A percentile compares a stretch with the other conserved stretches of the same genome.
These are phyloP conservation scores for Sebastes fasciatus DNA, from an alignment of 2,113 vertebrate species.

Conservation along the genomic window DNA sequence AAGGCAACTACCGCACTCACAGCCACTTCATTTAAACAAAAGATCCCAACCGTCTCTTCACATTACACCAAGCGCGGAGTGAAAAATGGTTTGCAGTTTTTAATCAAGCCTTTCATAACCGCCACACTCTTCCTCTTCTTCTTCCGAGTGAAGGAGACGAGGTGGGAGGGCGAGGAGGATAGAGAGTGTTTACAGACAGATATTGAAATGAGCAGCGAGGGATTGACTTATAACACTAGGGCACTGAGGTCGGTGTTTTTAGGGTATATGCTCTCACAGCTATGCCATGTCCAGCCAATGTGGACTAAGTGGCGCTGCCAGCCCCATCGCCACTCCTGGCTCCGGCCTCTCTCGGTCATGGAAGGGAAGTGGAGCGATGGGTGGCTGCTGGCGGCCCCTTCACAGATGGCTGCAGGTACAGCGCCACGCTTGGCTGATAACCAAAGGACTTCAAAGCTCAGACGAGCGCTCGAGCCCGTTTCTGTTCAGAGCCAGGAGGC, in stretches of 20 bases:
- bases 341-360: slow-evolving; percentile 56
- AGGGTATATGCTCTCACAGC: slow-evolving; percentile 8
- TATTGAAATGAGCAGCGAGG: slow-evolving; percentile 51
- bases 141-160: slow-evolving; percentile 16
- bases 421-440: slow-evolving; percentile 77
- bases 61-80: slow-evolving; percentile 35
- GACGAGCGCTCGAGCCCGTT: slow-evolving; percentile 64
- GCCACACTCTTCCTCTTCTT: slow-evolving; percentile 20
- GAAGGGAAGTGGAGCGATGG: slow-evolving; percentile 72
- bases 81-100: slow-evolving; percentile 65
- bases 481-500: slow-evolving; percentile 71
- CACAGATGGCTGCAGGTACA: slow-evolving; percentile 84
- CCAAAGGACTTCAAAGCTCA: slow-evolving; percentile 82
- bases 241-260: slow-evolving; percentile 13
- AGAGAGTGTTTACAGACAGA: slow-evolving; percentile 47
- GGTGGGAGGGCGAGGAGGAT: slow-evolving; percentile 11
- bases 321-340: slow-evolving; percentile 58
- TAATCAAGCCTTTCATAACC: slow-evolving; percentile 69
- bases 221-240: slow-evolving; percentile 30
- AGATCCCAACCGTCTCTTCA: slow-evolving; percentile 46
- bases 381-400: slow-evolving; percentile 72
- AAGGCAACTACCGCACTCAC: slow-evolving; percentile 25
- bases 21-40: slow-evolving; percentile 61
- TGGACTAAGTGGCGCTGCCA: slow-evolving; percentile 36
- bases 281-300: slow-evolving; percentile 33